Evolutionary conservation across 1,140 invertebrate species (phyloP), one percentile per base, ranked within the genome.

Genomic region (Xylocopa sonorina): DNA sequence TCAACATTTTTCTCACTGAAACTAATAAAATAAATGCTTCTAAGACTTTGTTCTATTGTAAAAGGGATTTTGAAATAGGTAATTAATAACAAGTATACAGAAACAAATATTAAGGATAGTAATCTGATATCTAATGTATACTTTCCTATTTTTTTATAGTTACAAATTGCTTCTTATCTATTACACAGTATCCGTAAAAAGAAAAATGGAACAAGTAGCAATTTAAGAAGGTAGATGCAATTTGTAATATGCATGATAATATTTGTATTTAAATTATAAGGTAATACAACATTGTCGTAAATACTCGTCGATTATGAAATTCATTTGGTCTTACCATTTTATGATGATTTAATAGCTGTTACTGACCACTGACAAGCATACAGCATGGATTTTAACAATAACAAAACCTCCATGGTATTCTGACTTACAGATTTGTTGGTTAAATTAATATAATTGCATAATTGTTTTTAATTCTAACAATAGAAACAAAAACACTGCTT

Each of bases 321-420:
- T 16, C 18, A 18, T 27, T 62, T 82, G 9, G 16, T 68, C 79
- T 81, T 77, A 87, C 86, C 86, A 87, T 87, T 82, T 87, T 87
- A 87, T 66, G 82, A 87, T 75, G 82, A 87, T 75, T 84, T 81
- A 58, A 51, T 87, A 82, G 57, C 32, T 67, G 24, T 60, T 84
- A 78, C 51, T 60, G 79, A 69, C 77, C 80, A 86, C 58, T 83
- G 84, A 81, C 85, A 82, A 87, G 74, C 67, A 82, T 62, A 82
- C 57, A 80, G 72, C 57, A 71, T 71, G 58, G 78, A 84, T 55
- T 84, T 84, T 43, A 76, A 53, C 48, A 80, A 53, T 41, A 62
- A 64, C 68, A 69, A 62, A 87, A 87, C 71, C 85, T 82, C 86
- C 86, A 87, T 87, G 79, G 82, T 87, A 84, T 51, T 29, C 12